Conservation (phyloP, 2,888 invertebrate genomes). For the Calameuta filiformis region DNA sequence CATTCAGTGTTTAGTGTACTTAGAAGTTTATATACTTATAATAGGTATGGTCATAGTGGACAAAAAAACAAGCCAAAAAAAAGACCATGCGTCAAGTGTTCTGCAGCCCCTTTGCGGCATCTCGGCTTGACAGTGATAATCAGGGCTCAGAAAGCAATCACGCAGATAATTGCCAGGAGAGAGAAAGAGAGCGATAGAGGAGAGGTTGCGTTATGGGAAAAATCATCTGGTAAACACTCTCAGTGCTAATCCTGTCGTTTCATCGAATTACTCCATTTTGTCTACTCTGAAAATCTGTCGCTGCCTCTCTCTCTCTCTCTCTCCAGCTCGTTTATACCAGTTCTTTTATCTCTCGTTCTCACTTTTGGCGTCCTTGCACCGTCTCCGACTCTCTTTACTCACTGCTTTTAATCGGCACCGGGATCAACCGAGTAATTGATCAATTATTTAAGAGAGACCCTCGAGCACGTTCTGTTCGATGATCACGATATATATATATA, state of each 20-base stretch:
- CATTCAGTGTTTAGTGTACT: neutral
- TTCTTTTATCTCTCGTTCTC: slow-evolving; percentile 1
- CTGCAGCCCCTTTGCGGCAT: neutral
- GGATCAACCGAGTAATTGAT: slow-evolving; percentile 47
- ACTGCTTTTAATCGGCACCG: slow-evolving; percentile 46
- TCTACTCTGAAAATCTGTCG: neutral
- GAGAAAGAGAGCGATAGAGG: slow-evolving; percentile 20
- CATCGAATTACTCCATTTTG: slow-evolving; percentile 3
- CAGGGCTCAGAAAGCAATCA: slow-evolving; percentile 45
- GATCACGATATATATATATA: neutral
- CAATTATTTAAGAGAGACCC: slow-evolving; percentile 22
- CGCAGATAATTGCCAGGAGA: slow-evolving; percentile 46
- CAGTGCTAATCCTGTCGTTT: slow-evolving; percentile 43
- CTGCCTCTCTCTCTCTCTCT: slow-evolving; percentile 9
- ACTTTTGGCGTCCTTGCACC: neutral
- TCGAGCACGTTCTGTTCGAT: neutral
- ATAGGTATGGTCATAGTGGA: neutral
- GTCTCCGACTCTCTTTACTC: neutral
- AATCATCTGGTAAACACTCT: slow-evolving; percentile 54
- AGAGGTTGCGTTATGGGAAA: slow-evolving; percentile 26
- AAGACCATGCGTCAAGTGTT: neutral
- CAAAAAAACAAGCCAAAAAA: neutral
- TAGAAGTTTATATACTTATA: neutral
- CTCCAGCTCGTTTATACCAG: neutral
- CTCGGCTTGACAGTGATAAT: slow-evolving; percentile 30